Conservation (phyloP, 2,888 invertebrate species). For the Drosophila robusta region DNA sequence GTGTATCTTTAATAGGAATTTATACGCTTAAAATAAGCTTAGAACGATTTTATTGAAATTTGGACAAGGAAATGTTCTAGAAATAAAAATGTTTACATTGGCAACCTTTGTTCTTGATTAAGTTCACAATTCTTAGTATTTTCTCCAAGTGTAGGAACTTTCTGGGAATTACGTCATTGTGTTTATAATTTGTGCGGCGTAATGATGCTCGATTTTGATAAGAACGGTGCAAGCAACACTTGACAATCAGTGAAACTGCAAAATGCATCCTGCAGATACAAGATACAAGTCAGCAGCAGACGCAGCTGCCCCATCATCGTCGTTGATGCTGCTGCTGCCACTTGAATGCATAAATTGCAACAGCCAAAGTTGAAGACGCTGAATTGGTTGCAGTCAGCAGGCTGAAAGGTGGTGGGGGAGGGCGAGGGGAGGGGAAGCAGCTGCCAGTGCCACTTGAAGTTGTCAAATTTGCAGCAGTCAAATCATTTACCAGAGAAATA, state of each 20-base stretch:
- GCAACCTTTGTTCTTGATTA: too few species aligned
- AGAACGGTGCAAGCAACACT: slow-evolving; percentile 48
- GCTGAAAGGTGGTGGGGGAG: background rate
- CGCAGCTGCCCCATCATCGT: slow-evolving; percentile 53
- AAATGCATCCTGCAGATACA: slow-evolving; percentile 60
- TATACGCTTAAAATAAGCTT: too few species aligned
- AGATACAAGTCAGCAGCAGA: slow-evolving; percentile 35
- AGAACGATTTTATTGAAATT: too few species aligned
- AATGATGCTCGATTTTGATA: slow-evolving; percentile 59
- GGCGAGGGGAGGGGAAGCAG: slow-evolving; percentile 7
- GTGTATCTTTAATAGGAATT: too few species aligned
- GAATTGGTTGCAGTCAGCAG: slow-evolving; percentile 24
- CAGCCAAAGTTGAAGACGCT: slow-evolving; percentile 63
- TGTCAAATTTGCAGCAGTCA: slow-evolving; percentile 72
- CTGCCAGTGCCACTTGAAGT: slow-evolving; percentile 69
- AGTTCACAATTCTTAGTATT: background rate
- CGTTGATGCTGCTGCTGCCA: slow-evolving; percentile 58
- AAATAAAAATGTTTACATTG: too few species aligned
- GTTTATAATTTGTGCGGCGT: slow-evolving; percentile 46
- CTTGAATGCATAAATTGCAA: slow-evolving; percentile 78
- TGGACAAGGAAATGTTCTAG: too few species aligned
- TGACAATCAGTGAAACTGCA: slow-evolving; percentile 65
- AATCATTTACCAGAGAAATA: slow-evolving; percentile 66
- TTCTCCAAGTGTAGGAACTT: background rate
- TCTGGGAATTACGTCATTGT: slow-evolving; percentile 21